These are phyloP conservation scores for Priapulus caudatus DNA, from an alignment of 2,888 invertebrate species.

Conservation along the genomic window DNA sequence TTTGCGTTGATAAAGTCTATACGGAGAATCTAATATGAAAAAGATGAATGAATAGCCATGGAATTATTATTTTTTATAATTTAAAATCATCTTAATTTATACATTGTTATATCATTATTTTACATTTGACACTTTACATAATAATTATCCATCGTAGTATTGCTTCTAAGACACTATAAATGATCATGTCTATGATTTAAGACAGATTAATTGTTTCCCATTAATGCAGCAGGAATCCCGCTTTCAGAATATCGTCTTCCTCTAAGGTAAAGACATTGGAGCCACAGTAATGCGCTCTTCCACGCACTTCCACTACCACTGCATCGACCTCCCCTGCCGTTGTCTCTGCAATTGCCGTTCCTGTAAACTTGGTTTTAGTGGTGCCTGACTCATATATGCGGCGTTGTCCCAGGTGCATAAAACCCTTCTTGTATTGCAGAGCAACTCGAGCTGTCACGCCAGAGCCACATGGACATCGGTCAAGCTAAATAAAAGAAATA, in stretches of 20 bases:
- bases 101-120: no score
- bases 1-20: no score
- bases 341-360: slow-evolving; percentile 13
- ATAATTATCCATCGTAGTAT: no score
- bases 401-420: slow-evolving; percentile 26
- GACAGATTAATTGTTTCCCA: no score
- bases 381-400: slow-evolving; percentile 28
- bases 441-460: slow-evolving; percentile 37
- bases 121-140: no score
- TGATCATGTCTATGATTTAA: no score
- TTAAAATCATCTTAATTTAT: no score
- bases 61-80: no score
- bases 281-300: slow-evolving; percentile 25
- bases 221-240: slow-evolving; percentile 33
- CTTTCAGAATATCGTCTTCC: slow-evolving; percentile 28
- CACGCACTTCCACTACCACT: slow-evolving; percentile 37
- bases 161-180: no score
- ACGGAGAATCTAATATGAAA: no score
- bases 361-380: slow-evolving; percentile 24
- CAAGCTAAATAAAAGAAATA: no score
- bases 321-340: slow-evolving; percentile 20
- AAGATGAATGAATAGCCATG: no score
- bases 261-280: slow-evolving; percentile 29
- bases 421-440: slow-evolving; percentile 27
- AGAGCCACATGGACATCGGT: slow-evolving; percentile 39